Evolutionary conservation across 2,113 vertebrate species (phyloP).

Genomic region (Campylomormyrus tamandua): DNA sequence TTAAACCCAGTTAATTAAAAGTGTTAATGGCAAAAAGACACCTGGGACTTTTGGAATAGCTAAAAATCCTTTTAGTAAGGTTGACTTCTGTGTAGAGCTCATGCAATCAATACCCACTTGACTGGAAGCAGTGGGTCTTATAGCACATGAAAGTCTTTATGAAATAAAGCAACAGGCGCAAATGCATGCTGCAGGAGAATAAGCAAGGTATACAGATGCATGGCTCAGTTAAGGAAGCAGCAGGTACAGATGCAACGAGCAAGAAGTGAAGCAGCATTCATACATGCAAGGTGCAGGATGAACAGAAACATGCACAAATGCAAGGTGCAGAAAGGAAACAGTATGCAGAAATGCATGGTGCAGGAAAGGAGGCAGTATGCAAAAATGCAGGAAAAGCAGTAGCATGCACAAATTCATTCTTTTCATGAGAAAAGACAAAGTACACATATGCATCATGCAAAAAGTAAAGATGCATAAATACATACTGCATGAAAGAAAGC

Average conservation of each 20-base stretch:
- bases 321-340: neutral
- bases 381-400: neutral
- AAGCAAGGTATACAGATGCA: neutral
- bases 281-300: neutral
- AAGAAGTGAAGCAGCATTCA: neutral
- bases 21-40: conserved; percentile 31
- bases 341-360: neutral
- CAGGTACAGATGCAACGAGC: neutral
- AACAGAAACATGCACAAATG: neutral
- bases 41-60: conserved; percentile 52
- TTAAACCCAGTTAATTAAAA: neutral
- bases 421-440: too few species aligned
- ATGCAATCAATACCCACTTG: conserved; percentile 65
- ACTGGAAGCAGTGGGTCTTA: conserved; percentile 47
- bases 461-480: neutral
- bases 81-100: conserved; percentile 61
- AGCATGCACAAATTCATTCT: neutral
- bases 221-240: neutral
- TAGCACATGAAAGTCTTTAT: neutral
- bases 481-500: neutral
- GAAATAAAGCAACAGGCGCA: neutral
- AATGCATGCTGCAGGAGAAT: neutral
- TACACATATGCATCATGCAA: too few species aligned
- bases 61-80: conserved; percentile 65
- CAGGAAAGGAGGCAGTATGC: neutral